A percentile compares a stretch with the other conserved stretches of the same genome.
Conservation (phyloP, 2,888 invertebrate genomes). For the Mythimna vitellina region DNA sequence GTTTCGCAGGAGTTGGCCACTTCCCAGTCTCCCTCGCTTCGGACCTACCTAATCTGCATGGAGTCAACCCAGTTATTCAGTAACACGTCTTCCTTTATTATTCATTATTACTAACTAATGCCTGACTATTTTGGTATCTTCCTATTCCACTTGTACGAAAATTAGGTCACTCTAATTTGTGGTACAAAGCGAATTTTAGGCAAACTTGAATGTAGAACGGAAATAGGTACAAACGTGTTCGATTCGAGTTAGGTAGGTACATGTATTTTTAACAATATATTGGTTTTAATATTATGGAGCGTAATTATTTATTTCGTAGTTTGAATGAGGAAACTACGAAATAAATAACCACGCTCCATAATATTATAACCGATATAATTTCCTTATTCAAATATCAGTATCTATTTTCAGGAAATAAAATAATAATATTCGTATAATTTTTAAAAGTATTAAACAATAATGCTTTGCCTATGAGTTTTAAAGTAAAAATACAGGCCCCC, state of each 20-base stretch:
- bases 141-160: constrained; percentile 13
- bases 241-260: too few relatives aligned
- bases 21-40: too few relatives aligned
- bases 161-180: constrained; percentile 29
- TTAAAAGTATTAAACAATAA: too few relatives aligned
- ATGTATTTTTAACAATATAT: neutral
- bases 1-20: too few relatives aligned
- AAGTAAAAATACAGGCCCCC: too few relatives aligned
- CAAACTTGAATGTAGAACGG: constrained; percentile 9
- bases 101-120: constrained; percentile 2
- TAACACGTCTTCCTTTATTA: neutral
- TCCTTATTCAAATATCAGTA: neutral
- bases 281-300: neutral
- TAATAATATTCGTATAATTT: too few relatives aligned
- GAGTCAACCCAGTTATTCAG: too few relatives aligned
- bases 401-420: neutral
- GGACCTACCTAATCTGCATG: too few relatives aligned
- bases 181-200: constrained; percentile 18
- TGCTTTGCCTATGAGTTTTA: too few relatives aligned
- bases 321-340: too few relatives aligned
- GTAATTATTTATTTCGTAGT: neutral
- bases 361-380: too few relatives aligned
- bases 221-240: constrained; percentile 5
- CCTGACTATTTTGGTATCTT: neutral
- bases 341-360: too few relatives aligned